Evolutionary conservation across 2,797 vertebrate genomes (phyloP).

Genomic region (Cebuella pygmaea): DNA sequence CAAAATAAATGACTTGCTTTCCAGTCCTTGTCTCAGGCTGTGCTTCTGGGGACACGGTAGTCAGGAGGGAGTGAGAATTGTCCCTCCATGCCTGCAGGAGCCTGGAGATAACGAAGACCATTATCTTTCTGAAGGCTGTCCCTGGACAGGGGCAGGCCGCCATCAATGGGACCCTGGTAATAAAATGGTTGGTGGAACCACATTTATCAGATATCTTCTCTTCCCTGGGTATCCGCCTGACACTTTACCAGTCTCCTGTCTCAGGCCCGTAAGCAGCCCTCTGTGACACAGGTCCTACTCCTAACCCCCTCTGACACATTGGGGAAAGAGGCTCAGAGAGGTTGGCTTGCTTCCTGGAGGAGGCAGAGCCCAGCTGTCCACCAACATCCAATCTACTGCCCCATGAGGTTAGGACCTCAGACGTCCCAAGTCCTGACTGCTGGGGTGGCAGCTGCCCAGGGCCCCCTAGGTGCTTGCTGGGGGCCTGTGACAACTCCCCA

Average conservation of each 20-base stretch:
- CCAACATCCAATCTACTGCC: accelerated
- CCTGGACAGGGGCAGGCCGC: neutral
- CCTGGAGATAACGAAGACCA: neutral
- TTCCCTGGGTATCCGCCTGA: neutral
- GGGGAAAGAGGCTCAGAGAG: neutral
- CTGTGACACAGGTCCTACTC: neutral
- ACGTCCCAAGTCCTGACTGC: neutral
- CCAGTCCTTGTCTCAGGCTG: neutral
- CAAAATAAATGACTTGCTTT: neutral
- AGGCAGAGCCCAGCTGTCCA: neutral
- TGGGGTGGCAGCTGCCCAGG: neutral
- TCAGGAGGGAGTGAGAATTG: neutral
- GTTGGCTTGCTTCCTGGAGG: neutral
- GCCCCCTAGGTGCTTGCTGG: accelerated
- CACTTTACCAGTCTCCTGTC: neutral
- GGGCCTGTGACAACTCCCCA: neutral
- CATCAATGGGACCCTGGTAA: accelerated
- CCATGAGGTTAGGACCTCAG: neutral
- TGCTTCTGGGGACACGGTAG: neutral
- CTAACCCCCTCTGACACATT: neutral
- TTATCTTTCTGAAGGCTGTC: neutral
- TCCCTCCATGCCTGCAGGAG: neutral
- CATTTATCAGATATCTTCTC: accelerated
- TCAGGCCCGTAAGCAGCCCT: neutral
- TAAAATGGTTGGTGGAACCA: neutral